Conservation (phyloP, 2,888 invertebrate genomes). For the Ophion ventricosus region DNA sequence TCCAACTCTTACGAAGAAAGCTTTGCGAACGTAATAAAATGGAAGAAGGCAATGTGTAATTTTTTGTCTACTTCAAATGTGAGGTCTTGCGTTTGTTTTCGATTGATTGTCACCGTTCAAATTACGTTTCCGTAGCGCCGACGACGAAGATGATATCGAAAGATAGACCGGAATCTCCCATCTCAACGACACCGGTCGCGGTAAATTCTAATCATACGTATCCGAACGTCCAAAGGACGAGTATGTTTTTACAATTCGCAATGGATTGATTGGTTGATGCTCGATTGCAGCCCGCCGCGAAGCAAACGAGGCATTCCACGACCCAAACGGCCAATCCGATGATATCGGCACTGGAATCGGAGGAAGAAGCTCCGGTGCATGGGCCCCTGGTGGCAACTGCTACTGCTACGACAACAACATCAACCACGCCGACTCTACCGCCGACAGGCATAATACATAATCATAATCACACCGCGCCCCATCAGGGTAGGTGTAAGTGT, state of each 20-base stretch:
- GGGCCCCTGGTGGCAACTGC: conserved; percentile 1
- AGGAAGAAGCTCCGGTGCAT: background rate
- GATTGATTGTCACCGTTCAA: background rate
- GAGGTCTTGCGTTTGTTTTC: no score
- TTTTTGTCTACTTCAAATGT: no score
- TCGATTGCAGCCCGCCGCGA: conserved; percentile 70
- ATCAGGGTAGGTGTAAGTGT: conserved; percentile 76
- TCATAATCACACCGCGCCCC: conserved; percentile 72
- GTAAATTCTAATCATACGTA: conserved; percentile 19
- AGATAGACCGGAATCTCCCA: conserved; percentile 55
- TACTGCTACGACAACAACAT: background rate
- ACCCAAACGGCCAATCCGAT: conserved; percentile 76
- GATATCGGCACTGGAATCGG: background rate
- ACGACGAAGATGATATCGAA: conserved; percentile 41
- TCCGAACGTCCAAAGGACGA: conserved; percentile 27
- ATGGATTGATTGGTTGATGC: background rate
- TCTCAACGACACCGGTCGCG: conserved; percentile 52
- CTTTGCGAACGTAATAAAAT: no score
- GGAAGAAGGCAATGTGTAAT: no score
- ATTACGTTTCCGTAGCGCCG: conserved; percentile 20
- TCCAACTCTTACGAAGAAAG: no score
- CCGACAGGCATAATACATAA: conserved; percentile 73
- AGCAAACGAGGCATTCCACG: conserved; percentile 80
- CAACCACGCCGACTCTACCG: conserved; percentile 14
- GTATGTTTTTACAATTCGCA: background rate